phyloP scores from a whole-genome alignment of 2,113 vertebrate species.

The Cettia cetti region DNA sequence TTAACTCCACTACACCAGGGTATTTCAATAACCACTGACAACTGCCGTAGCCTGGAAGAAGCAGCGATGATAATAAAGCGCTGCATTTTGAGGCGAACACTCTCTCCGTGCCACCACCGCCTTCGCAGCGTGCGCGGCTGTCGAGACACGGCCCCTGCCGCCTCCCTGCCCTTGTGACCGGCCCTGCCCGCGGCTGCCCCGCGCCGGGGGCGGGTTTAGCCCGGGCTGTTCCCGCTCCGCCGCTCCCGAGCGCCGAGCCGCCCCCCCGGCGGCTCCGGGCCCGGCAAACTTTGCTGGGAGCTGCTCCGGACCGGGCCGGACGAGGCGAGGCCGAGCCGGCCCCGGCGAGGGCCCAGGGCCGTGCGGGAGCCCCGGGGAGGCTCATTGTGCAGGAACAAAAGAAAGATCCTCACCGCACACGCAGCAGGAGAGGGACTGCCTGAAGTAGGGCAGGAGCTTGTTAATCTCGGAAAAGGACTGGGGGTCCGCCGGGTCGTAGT shows the following conservation, averaged over 20 bases:
- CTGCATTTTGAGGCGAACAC: background rate
- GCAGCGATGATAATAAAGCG: background rate
- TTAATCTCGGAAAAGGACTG: slow-evolving; percentile 88
- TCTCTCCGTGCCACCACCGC: background rate
- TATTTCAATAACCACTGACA: background rate
- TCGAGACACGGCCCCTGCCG: background rate
- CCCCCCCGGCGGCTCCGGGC: background rate
- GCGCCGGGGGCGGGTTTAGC: background rate
- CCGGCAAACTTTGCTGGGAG: background rate
- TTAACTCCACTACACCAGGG: background rate
- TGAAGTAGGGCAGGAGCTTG: slow-evolving; percentile 90
- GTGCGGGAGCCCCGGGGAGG: background rate
- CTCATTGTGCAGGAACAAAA: slow-evolving; percentile 57
- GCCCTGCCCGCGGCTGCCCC: background rate
- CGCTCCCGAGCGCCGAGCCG: background rate
- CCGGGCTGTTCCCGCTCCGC: background rate
- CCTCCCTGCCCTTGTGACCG: background rate
- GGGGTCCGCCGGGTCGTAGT: slow-evolving; percentile 90
- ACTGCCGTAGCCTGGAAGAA: background rate
- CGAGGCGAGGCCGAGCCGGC: background rate
- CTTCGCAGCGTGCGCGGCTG: background rate
- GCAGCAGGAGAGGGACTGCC: slow-evolving; percentile 91
- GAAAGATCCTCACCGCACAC: slow-evolving; percentile 88
- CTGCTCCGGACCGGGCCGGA: background rate
- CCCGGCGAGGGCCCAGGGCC: background rate